Conservation (phyloP, 2,888 invertebrate genomes). For the Nipponacmea schrenckii region DNA sequence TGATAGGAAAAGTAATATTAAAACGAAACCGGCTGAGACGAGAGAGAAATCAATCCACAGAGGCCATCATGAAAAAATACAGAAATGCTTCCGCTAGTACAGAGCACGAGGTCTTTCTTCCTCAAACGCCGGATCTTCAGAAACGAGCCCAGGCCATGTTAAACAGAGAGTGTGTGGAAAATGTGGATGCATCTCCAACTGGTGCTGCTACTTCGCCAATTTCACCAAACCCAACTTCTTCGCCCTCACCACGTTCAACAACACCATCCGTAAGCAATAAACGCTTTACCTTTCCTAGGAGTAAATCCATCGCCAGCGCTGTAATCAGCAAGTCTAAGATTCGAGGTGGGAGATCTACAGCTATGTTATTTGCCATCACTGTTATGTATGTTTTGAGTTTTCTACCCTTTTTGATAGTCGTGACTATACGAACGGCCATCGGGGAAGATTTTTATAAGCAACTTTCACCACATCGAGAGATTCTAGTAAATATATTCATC, state of each 20-base stretch:
- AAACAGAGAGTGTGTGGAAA: background rate
- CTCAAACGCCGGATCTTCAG: background rate
- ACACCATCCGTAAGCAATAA: background rate
- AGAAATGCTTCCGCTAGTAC: constrained; percentile 10
- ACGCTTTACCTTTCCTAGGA: background rate
- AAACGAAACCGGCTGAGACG: constrained; percentile 27
- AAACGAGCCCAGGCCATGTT: background rate
- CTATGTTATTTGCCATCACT: constrained; percentile 38
- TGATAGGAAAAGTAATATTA: constrained; percentile 34
- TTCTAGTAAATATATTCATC: constrained; percentile 35
- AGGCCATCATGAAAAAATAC: constrained; percentile 16
- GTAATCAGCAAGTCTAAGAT: background rate
- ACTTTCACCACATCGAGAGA: constrained; percentile 23
- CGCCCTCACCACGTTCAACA: background rate
- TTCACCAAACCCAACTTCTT: background rate
- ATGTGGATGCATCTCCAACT: background rate
- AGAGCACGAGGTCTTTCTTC: background rate
- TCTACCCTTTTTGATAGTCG: constrained; percentile 39
- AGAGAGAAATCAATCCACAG: constrained; percentile 15
- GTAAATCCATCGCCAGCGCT: background rate
- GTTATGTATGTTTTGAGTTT: constrained; percentile 39
- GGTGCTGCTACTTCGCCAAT: background rate
- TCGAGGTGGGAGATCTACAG: constrained; percentile 28
- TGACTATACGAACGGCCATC: constrained; percentile 28
- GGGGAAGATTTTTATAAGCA: constrained; percentile 29